Percentiles rank a stretch among this genome's conserved stretches.
Evolutionary conservation across 2,797 vertebrate genomes (phyloP).

Genomic region (Lerista edwardsae): DNA sequence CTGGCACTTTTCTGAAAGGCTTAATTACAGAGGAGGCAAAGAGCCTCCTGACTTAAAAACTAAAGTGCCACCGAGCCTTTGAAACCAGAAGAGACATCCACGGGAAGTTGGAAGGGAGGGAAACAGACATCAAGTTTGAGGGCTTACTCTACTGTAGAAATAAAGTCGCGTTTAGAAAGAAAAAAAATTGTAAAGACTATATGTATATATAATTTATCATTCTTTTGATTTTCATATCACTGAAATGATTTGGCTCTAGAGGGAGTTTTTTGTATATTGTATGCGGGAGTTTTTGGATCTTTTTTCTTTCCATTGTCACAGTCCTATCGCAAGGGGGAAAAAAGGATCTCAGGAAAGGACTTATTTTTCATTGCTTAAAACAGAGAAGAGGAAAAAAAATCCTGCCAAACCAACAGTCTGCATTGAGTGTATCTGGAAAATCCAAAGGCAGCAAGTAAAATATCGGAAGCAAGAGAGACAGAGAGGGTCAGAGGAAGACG

Average conservation of each 20-base stretch:
- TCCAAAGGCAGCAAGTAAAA: conserved; percentile 37
- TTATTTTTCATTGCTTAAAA: neutral
- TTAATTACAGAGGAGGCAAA: conserved; percentile 30
- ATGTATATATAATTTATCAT: too few relatives aligned
- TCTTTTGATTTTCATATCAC: neutral
- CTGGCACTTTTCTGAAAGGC: conserved; percentile 23
- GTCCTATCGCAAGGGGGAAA: neutral
- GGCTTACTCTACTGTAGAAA: neutral
- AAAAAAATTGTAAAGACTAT: too few relatives aligned
- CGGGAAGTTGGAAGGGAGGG: conserved; percentile 19
- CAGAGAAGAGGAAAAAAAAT: neutral
- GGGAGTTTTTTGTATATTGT: neutral
- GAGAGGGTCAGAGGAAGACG: conserved; percentile 56
- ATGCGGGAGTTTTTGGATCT: neutral
- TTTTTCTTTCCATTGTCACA: neutral
- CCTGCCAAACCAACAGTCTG: neutral
- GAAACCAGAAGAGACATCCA: neutral
- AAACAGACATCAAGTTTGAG: neutral
- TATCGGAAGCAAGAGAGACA: conserved; percentile 56
- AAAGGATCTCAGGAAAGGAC: neutral
- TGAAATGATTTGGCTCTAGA: neutral
- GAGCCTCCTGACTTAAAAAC: conserved; percentile 8
- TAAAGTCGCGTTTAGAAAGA: neutral
- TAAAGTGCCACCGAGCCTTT: neutral
- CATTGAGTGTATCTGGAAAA: conserved; percentile 23